Base-by-base conservation (phyloP, 2,797 vertebrate species). In the Carcharodon carcharias region DNA sequence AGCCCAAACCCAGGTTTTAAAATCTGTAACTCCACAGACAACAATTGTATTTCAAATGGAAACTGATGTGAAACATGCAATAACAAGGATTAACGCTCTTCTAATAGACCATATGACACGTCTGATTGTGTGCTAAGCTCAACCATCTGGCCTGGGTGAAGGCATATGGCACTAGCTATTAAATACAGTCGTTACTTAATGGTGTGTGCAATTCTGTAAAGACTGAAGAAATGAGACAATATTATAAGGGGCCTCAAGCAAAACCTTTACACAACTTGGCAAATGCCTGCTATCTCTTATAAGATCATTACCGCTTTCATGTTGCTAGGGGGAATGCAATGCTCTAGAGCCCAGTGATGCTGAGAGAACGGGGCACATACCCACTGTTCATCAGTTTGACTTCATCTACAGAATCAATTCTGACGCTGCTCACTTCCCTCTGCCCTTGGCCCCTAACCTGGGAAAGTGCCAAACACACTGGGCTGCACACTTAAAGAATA, bases 161-260 rank as follows among this genome's bases (percentile, higher is more conserved):
- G 94, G 73, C 94, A 95, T 95, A 95, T 95, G 94, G 65, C 67
- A 69, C 45, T 50, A 54, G 65, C 94, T 73, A 50, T 73, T 95
- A 95, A 95, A 28, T 73, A 95, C 26, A 69, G 94, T 95, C 67
- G 28, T 95, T 95, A 95, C 67, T 95, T 95, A 95, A 95, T 73
- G 67, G 50, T 35, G 94, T 73, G 67, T 54, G 94, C 67, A 31
- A 95, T 95, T 95, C 40, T 71, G 28, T 54, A 69, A 93, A 95
- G 65, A 50, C 94, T 95, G 67, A 73, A 73, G 94, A 73, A 95
- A 95, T 45, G 67, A 73, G 50, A 69, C 67, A 71, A 35, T 95
- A 50, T 73, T 95, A 73, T 73, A 35, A 3, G 9, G 67, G 28
- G 5, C 45, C 65, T 56, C 40, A 50, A 73, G 94, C 67, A 73